phyloP scores from a whole-genome alignment of 2,113 vertebrate genomes.

The Nematolebias whitei region DNA sequence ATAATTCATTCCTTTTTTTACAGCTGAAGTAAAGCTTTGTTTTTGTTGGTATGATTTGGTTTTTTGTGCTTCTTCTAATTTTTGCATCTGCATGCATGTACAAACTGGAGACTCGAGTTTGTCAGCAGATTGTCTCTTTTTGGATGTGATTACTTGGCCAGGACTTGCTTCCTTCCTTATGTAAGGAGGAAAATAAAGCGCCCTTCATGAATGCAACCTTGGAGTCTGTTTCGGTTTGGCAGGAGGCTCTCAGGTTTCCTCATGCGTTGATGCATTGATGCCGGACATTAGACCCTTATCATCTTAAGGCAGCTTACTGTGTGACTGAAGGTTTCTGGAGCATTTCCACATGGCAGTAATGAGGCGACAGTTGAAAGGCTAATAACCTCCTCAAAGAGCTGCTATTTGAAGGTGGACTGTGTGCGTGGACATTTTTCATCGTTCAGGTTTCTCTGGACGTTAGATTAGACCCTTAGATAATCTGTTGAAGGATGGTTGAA shows the following conservation, averaged over 20 bases:
- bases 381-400: slow-evolving; percentile 57
- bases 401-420: slow-evolving; percentile 47
- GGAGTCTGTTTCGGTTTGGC: slow-evolving; percentile 43
- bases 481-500: slow-evolving; percentile 36
- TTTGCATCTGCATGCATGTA: not conserved
- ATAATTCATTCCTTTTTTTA: too few species aligned
- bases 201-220: slow-evolving; percentile 31
- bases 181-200: not conserved
- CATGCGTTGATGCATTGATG: slow-evolving; percentile 16
- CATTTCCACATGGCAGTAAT: slow-evolving; percentile 62
- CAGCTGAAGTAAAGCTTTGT: too few species aligned
- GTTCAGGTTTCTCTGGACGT: slow-evolving; percentile 36
- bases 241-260: slow-evolving; percentile 52
- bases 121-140: not conserved
- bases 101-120: not conserved
- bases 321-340: slow-evolving; percentile 50
- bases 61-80: not conserved
- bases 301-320: slow-evolving; percentile 42
- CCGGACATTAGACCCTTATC: slow-evolving; percentile 54
- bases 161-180: slow-evolving; percentile 43
- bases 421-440: slow-evolving; percentile 34
- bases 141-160: slow-evolving; percentile 25
- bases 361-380: slow-evolving; percentile 38
- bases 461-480: slow-evolving; percentile 22
- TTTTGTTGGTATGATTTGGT: not conserved